Evolutionary conservation across 2,113 vertebrate species (phyloP), one percentile per base, ranked within the genome.

Genomic region (Recurvirostra avosetta): DNA sequence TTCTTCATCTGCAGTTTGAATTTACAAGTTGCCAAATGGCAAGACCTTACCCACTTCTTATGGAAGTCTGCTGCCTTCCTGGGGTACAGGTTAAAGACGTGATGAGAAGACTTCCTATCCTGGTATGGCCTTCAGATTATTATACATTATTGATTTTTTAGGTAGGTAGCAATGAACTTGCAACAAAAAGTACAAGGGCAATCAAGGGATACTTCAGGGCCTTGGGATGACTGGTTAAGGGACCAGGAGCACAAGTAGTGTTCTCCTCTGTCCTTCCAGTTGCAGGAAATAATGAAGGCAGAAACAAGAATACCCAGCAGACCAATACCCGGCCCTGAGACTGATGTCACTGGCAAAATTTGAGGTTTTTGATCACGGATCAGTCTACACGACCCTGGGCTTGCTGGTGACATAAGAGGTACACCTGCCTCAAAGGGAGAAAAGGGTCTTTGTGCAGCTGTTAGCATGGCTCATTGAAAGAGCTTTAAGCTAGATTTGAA

Each of bases 101-200:
- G 12, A 80, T 2, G 2, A 86, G 53, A 80, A 40, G 11, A 43
- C 6, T 26, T 73, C 23, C 16, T 59, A 17, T 3, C 5, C 8
- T 73, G 38, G 4, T 41, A 36, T 1, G 1, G 4, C 29, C 9
- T 6, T 66, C 2, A 0, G 23, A 13, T 56, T 34, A 43, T 50
- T 58, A 32, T 36, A 15, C 9, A 29, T 13, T 72, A 50, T 11
- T 59, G 23, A 52, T 67, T 80, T 92, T 74, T 86, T 21, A 20
- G 6, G 8, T 32, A 52, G 27, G 5, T 12, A 52, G 52, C 2
- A 4, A 43, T n/a, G 45, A 66, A 67, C 8, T 30, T 73, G 8
- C 6, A 61, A 14, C 34, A 47, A 27, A 17, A 50, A n/a, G 2
- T 40, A 25, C 13, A 55, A 68, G 7, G 5, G 13, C 13, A 47